Base-by-base conservation (phyloP, 2,888 invertebrate genomes). In the Macrosiphum euphorbiae region DNA sequence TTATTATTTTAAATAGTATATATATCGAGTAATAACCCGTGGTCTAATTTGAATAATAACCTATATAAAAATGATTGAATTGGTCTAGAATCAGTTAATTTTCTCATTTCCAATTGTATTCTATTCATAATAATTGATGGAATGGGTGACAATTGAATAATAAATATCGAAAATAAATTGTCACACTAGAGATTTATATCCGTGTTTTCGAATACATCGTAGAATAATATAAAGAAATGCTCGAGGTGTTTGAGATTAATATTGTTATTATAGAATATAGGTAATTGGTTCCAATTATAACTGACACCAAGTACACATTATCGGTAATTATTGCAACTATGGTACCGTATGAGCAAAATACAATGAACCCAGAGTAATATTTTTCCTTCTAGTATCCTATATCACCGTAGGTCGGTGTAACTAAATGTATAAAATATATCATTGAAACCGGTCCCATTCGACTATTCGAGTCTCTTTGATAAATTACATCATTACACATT, bases 391-490 rank as follows among this genome's bases (percentile, higher is more conserved):
- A 35, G 5, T 67, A 67, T 24, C 1, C 1, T 61, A 61, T 89
- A 89, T 24, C 20, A 8, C 16, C 35, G 47, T 44, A 47, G n/a
- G 13, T 50, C 50, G 50, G 20, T 52, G 16, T 52, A 20, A 52
- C 52, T 78, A 78, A 78, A 50, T 5, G 50, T 50, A 26, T 67
- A 50, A 67, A 58, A 88, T 88, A 89, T 67, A 47, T 90, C 50
- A 90, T 90, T 90, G 90, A 90, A 90, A 90, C 90, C 67, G 67
- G 90, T 67, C 90, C 35, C 10, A 24, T 67, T 47, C 90, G 50
- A 50, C 67, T 2, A n/a, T 67, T 47, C 90, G 50, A 35, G 44
- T 90, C 24, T 78, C 47, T 20, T n/a, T 90, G 90, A 90, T 90
- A 47, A 78, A 78, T 67, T 26, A n/a, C 90, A 50, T 67, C 90